Conservation (phyloP, 2,888 invertebrate species). For the Eupithecia pulchellata region DNA sequence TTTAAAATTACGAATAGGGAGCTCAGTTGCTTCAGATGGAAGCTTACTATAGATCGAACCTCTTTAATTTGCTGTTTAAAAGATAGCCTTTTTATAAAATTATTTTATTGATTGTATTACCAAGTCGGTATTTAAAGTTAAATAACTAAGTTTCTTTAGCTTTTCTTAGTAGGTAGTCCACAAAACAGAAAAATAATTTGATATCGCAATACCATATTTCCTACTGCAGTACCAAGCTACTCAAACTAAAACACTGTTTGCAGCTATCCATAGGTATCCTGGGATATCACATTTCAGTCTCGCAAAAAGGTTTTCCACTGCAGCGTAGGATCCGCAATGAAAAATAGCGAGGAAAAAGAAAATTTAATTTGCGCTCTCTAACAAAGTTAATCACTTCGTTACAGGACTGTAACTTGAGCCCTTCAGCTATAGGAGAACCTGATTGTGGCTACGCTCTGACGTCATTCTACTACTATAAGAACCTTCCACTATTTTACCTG, state of each 20-base stretch:
- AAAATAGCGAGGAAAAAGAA: slow-evolving; percentile 42
- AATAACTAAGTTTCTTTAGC: too few relatives aligned
- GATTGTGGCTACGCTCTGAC: slow-evolving; percentile 52
- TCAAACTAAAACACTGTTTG: not conserved
- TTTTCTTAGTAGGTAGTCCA: not conserved
- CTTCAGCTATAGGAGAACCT: slow-evolving; percentile 53
- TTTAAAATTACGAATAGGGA: too few relatives aligned
- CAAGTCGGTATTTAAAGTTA: too few relatives aligned
- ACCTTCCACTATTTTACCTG: slow-evolving; percentile 3
- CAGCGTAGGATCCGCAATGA: slow-evolving; percentile 39
- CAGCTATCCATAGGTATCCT: slow-evolving; percentile 6
- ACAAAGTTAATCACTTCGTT: slow-evolving; percentile 60
- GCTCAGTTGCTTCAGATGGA: too few relatives aligned
- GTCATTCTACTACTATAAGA: slow-evolving; percentile 49
- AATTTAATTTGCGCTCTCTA: slow-evolving; percentile 44
- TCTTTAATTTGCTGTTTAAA: too few relatives aligned
- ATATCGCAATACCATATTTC: not conserved
- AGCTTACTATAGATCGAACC: too few relatives aligned
- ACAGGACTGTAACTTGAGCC: slow-evolving; percentile 56
- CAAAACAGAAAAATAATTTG: not conserved
- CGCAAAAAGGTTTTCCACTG: slow-evolving; percentile 39
- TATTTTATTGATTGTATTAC: too few relatives aligned
- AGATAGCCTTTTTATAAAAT: too few relatives aligned
- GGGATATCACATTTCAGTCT: slow-evolving; percentile 28
- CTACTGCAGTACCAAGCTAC: slow-evolving; percentile 4